Evolutionary conservation across 2,797 vertebrate genomes (phyloP), one percentile per base, ranked within the genome.

Genomic region (Hipposideros larvatus): DNA sequence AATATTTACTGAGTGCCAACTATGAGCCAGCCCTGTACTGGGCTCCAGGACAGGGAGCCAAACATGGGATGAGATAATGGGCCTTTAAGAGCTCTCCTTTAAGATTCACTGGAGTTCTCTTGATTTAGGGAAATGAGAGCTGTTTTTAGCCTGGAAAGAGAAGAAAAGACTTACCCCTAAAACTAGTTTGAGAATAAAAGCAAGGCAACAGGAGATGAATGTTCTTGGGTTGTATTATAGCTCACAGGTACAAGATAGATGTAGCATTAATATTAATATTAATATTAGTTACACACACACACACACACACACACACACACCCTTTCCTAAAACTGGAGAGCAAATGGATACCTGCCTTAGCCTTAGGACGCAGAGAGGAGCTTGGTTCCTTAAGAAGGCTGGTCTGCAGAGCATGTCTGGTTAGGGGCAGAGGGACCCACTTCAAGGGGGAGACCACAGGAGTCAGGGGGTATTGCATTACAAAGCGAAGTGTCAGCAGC

Each of bases 31-130:
- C 55, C 51, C 14, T 80, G 57, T 1, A 9, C 13, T 61, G 57
- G 94, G 26, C 59, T 78, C 77, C 88, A 61, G n/a, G 46, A 79
- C 16, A 71, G 82, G 26, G 34, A 93, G 78, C 41, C 68, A 93
- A 75, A 22, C 37, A 11, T 1, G 18, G 48, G 41, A 18, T 68
- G 26, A 43, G 8, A 83, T 93, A 93, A 66, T 26, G n/a, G 6
- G 71, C 26, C 41, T 65, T 48, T 65, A 37, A 63, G 57, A 80
- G 57, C 5, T 18, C 28, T 63, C 51, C 48, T 92, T 78, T 55
- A 96, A 66, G 34, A 80, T 66, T 15, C 4, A 57, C 28, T 59
- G 18, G 4, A 78, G n/a, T 79, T 83, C n/a, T 79, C 53, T 96
- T 59, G 34, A 71, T 61, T 74, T 91, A 84, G 31, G 48, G 70